Evolutionary conservation across 2,113 vertebrate species (phyloP).

Genomic region (Nyctereutes procyonoides): DNA sequence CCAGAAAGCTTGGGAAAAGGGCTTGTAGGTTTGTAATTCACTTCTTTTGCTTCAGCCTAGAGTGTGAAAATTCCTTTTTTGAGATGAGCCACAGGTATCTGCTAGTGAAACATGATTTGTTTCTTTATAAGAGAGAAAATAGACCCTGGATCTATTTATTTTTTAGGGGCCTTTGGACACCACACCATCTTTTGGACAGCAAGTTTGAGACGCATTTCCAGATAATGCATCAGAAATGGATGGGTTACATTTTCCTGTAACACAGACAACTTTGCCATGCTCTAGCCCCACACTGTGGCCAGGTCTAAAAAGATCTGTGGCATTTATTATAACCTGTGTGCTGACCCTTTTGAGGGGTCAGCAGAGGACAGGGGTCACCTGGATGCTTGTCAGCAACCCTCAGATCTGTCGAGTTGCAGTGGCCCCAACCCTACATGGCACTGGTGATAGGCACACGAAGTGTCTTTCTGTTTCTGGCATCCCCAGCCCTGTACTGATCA

Average conservation of each 20-base stretch:
- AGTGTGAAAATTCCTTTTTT: neutral
- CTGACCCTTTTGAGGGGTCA: neutral
- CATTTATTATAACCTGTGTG: neutral
- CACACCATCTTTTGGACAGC: neutral
- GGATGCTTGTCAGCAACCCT: neutral
- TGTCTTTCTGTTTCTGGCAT: conserved; percentile 26
- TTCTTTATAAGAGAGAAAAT: neutral
- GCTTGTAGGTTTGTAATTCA: neutral
- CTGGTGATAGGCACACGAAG: neutral
- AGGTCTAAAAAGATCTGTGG: neutral
- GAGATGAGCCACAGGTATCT: neutral
- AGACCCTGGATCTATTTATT: neutral
- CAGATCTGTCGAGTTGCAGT: neutral
- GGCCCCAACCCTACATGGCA: neutral
- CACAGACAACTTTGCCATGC: neutral
- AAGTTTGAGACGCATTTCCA: neutral
- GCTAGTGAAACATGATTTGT: neutral
- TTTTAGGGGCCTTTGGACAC: neutral
- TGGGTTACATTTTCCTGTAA: neutral
- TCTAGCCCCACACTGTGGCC: neutral
- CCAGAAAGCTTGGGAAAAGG: neutral
- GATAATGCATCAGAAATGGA: neutral
- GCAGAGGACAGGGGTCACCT: neutral
- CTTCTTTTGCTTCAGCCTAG: neutral
- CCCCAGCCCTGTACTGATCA: neutral